Evolutionary conservation across 2,888 invertebrate genomes (phyloP), one percentile per base, ranked within the genome.

Genomic region (Erebia aethiops): DNA sequence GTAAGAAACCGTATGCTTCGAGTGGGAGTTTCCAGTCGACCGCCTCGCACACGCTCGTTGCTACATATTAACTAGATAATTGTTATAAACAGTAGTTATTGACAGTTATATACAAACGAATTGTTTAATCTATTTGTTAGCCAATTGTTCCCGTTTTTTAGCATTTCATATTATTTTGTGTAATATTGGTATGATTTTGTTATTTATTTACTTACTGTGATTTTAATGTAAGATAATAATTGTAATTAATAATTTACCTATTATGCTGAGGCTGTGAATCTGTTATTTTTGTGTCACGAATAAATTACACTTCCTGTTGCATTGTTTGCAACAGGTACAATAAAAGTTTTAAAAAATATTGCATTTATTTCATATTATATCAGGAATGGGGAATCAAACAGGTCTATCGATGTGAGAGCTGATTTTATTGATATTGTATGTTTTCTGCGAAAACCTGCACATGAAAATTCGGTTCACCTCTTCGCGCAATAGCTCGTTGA

Each of bases 1-100:
- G 82, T 80, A 75, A 77, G 76, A 78, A 77, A 78, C 77, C 76
- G 75, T 86, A 85, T 84, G 82, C 79, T 81, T 81, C 78, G 80
- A 75, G 82, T 80, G 79, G 81, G 79, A 78, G 80, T 87, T 90
- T 88, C 82, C 88, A 83, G 83, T 86, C 81, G 85, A 75, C 21
- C 70, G 69, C 70, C 71, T 72, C 75, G 69, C 18, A 11, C 16
- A 4, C 49, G 26, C 56, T n/a, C 56, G 43, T n/a, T 14, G 10
- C n/a, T 2, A 16, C 41, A 16, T 41, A 60, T 35, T 60, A 60
- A 41, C 41, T 60, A 60, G n/a, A 8, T 60, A 35, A 14, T 57
- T n/a, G 16, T 60, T 60, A 60, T 14, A 62, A 26, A 21, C 46
- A 62, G 13, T 18, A 49, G 46, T 2, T 46, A 46, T 49, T 21